Percentiles rank a stretch among this genome's conserved stretches.
Evolutionary conservation across 2,113 vertebrate genomes (phyloP).

Genomic region (Corydoras maculifer): DNA sequence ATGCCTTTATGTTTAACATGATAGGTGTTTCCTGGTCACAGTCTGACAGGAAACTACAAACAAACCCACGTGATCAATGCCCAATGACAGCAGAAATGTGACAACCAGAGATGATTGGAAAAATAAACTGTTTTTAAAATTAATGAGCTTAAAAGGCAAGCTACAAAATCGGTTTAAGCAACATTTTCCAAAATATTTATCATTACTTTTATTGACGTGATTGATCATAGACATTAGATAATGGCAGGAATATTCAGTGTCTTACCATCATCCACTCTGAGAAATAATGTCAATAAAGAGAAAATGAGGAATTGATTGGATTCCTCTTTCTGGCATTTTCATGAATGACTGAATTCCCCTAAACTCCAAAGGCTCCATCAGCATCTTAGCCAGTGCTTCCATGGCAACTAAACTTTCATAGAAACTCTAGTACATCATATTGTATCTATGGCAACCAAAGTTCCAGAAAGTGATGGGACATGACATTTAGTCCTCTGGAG

Average conservation of each 20-base stretch:
- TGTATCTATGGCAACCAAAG: conserved; percentile 41
- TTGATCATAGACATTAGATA: not conserved
- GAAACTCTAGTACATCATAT: conserved; percentile 19
- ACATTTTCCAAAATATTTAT: not conserved
- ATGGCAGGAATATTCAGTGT: conserved; percentile 7
- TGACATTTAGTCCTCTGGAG: not conserved
- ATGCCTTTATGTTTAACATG: too few relatives aligned
- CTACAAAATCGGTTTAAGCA: too few relatives aligned
- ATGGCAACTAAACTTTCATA: conserved; percentile 43
- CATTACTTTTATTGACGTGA: not conserved
- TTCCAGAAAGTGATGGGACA: conserved; percentile 19
- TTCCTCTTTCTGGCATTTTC: conserved; percentile 25
- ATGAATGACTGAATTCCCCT: conserved; percentile 28
- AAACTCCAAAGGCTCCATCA: conserved; percentile 15
- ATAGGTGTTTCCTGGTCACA: too few relatives aligned
- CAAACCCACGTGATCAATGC: too few relatives aligned
- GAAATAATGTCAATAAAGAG: conserved; percentile 1
- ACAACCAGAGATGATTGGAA: not conserved
- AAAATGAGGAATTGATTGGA: conserved; percentile 15
- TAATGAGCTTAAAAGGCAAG: not conserved
- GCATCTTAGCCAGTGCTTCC: conserved; percentile 31
- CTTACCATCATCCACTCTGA: not conserved
- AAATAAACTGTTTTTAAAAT: not conserved
- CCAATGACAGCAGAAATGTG: not conserved
- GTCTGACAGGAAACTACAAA: too few relatives aligned